Conservation (phyloP, 2,888 invertebrate genomes). For the Caenorhabditis virilis region DNA sequence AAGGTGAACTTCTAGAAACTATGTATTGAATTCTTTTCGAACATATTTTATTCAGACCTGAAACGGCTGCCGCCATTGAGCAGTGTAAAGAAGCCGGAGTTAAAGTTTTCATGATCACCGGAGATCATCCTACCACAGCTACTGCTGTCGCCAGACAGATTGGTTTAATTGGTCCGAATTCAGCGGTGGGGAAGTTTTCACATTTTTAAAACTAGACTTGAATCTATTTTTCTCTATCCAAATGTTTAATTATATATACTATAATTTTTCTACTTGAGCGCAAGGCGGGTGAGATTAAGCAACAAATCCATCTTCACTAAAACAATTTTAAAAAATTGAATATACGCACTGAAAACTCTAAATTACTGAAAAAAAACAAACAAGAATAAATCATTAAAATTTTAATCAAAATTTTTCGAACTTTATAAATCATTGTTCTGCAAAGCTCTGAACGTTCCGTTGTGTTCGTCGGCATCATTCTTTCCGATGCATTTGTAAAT, state of each 20-base stretch:
- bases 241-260: no score
- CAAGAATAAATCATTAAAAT: conserved; percentile 1
- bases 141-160: conserved; percentile 64
- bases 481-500: conserved; percentile 24
- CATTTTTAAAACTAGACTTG: not conserved
- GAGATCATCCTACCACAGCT: conserved; percentile 67
- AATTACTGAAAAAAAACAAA: no score
- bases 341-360: no score
- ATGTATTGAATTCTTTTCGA: no score
- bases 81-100: conserved; percentile 67
- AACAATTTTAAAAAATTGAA: no score
- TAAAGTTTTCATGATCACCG: conserved; percentile 66
- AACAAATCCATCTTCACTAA: no score
- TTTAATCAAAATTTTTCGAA: no score
- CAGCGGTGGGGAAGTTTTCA: conserved; percentile 2
- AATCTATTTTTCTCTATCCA: no score
- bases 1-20: conserved; percentile 22
- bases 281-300: no score
- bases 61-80: conserved; percentile 62
- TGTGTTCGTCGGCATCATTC: not conserved
- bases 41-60: conserved; percentile 42
- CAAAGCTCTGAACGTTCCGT: not conserved
- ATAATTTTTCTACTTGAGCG: no score
- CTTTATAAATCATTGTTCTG: not conserved
- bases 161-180: conserved; percentile 50